phyloP scores from a whole-genome alignment of 2,797 vertebrate species.

The Meda fulgida region DNA sequence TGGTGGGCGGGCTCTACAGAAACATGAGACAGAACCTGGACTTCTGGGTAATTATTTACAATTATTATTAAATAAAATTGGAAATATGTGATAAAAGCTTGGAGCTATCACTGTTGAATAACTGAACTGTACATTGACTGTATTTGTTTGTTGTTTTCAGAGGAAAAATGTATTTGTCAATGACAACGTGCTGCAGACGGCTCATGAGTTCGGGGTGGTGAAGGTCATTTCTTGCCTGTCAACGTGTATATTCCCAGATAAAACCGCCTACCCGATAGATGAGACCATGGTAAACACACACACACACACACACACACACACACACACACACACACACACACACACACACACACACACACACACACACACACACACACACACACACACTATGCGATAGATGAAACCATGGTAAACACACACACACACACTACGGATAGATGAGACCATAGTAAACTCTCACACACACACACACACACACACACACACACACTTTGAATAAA shows the following conservation, averaged over 20 bases:
- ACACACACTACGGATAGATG: constrained; percentile 80
- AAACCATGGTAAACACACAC: constrained; percentile 84
- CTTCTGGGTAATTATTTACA: constrained; percentile 85
- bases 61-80: not conserved
- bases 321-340: too few species aligned
- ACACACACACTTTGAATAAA: too few species aligned
- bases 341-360: too few species aligned
- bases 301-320: too few species aligned
- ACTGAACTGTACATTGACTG: not conserved
- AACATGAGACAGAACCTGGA: constrained; percentile 92
- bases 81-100: not conserved
- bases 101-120: not conserved
- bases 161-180: constrained; percentile 92
- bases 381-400: constrained; percentile 82
- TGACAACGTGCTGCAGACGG: constrained; percentile 90
- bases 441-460: constrained; percentile 90
- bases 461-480: too few species aligned
- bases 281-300: constrained; percentile 85
- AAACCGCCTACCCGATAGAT: constrained; percentile 91
- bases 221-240: constrained; percentile 96
- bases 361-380: too few species aligned
- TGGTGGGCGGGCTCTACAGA: constrained; percentile 93
- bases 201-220: constrained; percentile 77
- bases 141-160: constrained; percentile 68
- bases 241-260: constrained; percentile 96